Base-by-base conservation (phyloP, 2,113 vertebrate genomes). In the Labeo rohita region DNA sequence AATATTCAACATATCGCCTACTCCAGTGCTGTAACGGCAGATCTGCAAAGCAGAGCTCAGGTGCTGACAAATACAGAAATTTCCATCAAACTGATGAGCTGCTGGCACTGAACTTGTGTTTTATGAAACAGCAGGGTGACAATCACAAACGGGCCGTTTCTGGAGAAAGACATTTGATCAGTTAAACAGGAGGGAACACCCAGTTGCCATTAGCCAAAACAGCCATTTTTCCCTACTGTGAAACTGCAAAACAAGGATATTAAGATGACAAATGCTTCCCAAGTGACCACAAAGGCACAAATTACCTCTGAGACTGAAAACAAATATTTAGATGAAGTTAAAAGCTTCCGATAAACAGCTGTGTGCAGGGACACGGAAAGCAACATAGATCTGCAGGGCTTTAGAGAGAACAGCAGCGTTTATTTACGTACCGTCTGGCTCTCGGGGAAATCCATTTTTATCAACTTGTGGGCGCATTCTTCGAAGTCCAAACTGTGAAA, bases 361-460 rank as follows among this genome's bases (percentile, higher is more conserved):
- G 36, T 49, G 63, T 63, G 70, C 72, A 47, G n/a, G 36, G 79
- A 82, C 36, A 65, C 1, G 18, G 61, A 73, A 74, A 39, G 54
- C 8, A 70, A 28, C 36, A 18, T 34, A 82, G 73, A 56, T 8
- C 36, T 36, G 43, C 39, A 68, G 45, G 36, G 34, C 21, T 81
- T 39, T 10, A 49, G 63, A 52, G 34, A 61, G 13, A 54, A 34
- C 28, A 3, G 72, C 18, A 73, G 76, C 1, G 21, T 23, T 61
- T 61, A 70, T 18, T 47, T 59, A 89, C 96, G 92, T 94, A 99
- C 98, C 83, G 98, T 99, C 91, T 99, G 97, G 91, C 95, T 97
- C 2, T 98, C 97, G 0, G 98, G 98, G 87, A 99, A 99, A 76
- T 99, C 97, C 98, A 99, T 99, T 94, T 99, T 99, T 89, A 99